These are phyloP conservation scores for Oxyruncus cristatus DNA, from an alignment of 2,113 vertebrate genomes.

Conservation along the genomic window DNA sequence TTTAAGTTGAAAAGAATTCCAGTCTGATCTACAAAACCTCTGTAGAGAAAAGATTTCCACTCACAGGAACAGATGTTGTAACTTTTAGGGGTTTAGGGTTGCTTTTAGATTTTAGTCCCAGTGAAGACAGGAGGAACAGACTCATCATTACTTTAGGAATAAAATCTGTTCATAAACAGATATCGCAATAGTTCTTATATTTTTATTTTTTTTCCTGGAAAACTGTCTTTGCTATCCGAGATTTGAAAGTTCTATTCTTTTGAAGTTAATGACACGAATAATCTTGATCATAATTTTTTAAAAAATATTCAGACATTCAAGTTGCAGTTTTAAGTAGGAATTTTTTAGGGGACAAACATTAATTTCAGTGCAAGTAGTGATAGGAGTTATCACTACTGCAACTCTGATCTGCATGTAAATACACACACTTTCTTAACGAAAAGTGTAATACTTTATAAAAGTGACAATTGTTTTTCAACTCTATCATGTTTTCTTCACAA, in stretches of 20 bases:
- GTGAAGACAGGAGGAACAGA: neutral
- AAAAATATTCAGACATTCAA: neutral
- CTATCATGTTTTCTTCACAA: neutral
- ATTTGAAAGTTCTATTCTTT: neutral
- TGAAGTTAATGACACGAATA: neutral
- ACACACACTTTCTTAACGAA: neutral
- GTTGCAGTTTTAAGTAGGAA: neutral
- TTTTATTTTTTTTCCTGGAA: neutral
- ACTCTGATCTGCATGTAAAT: neutral
- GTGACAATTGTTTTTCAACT: neutral
- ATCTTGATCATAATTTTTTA: neutral
- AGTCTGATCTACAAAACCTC: neutral
- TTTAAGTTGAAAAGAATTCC: neutral
- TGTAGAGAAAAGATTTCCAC: neutral
- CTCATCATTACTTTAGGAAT: neutral
- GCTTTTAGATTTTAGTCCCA: neutral
- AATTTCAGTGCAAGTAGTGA: neutral
- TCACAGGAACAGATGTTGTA: neutral
- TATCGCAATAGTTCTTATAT: neutral
- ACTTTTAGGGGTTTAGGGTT: neutral
- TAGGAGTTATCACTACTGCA: neutral
- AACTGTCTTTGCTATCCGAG: neutral
- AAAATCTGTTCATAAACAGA: neutral
- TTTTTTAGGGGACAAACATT: neutral
- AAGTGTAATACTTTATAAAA: neutral